Evolutionary conservation across 2,888 invertebrate species (phyloP).

Genomic region (Drosophila sordidula): DNA sequence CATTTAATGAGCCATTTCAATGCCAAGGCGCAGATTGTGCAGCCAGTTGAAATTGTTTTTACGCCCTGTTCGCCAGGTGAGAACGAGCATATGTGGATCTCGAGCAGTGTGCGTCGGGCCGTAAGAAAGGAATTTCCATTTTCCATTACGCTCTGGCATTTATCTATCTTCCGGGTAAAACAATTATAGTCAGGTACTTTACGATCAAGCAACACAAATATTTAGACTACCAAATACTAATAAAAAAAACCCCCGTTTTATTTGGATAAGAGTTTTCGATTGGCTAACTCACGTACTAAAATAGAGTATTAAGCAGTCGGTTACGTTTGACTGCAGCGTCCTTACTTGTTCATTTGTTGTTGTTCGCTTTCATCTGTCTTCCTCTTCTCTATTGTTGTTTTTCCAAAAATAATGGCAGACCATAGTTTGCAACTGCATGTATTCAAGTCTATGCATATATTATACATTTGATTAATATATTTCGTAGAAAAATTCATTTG

Average conservation of each 20-base stretch:
- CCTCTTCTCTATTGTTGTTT: neutral
- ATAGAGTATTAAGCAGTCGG: neutral
- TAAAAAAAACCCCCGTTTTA: no score
- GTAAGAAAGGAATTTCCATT: no score
- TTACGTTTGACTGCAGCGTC: neutral
- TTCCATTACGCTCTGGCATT: no score
- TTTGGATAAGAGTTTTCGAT: no score
- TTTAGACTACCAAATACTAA: no score
- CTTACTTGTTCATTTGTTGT: neutral
- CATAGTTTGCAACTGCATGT: neutral
- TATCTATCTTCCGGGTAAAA: no score
- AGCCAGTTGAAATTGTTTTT: constrained; percentile 17
- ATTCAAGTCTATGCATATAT: neutral
- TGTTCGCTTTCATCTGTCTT: neutral
- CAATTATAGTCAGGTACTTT: no score
- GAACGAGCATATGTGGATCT: neutral
- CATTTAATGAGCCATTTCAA: constrained; percentile 60
- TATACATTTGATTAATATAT: neutral
- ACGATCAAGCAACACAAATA: no score
- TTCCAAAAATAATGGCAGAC: neutral
- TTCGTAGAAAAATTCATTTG: neutral
- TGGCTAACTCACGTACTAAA: no score
- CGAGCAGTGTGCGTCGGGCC: neutral
- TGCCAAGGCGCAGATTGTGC: constrained; percentile 46
- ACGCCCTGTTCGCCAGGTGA: neutral